These are phyloP conservation scores for Allacma fusca DNA, from an alignment of 2,888 invertebrate genomes.

Conservation along the genomic window DNA sequence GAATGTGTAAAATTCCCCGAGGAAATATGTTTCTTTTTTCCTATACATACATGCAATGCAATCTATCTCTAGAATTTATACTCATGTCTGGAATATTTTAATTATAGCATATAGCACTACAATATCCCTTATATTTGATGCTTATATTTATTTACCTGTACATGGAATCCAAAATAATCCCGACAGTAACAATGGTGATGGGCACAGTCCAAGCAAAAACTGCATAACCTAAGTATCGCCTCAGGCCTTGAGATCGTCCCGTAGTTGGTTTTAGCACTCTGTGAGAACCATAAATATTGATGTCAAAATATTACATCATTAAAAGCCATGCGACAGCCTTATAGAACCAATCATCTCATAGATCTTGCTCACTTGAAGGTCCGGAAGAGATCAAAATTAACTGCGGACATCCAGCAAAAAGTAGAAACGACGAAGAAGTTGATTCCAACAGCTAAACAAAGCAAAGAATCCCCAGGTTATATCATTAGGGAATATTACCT, in stretches of 20 bases:
- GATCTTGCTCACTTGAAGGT: constrained; percentile 54
- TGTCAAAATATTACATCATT: too few relatives aligned
- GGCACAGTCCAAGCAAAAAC: constrained; percentile 56
- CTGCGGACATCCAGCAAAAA: constrained; percentile 56
- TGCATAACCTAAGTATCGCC: constrained; percentile 54
- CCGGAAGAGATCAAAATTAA: constrained; percentile 57
- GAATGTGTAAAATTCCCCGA: too few relatives aligned
- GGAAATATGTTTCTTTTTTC: too few relatives aligned
- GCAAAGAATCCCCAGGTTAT: too few relatives aligned
- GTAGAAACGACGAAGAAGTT: constrained; percentile 54
- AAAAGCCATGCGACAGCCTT: too few relatives aligned
- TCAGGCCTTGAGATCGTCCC: constrained; percentile 55
- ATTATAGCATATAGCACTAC: too few relatives aligned
- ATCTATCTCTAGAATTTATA: too few relatives aligned
- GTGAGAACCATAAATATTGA: background rate
- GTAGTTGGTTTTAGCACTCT: constrained; percentile 57
- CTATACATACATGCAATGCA: too few relatives aligned
- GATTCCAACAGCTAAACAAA: constrained; percentile 50
- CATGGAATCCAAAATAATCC: constrained; percentile 49
- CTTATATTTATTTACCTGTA: constrained; percentile 52
- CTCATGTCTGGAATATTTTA: too few relatives aligned
- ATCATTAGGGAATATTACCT: too few relatives aligned
- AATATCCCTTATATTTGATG: too few relatives aligned
- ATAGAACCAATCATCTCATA: background rate
- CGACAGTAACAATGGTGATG: constrained; percentile 50